phyloP scores from a whole-genome alignment of 2,113 vertebrate genomes.

The Nothoprocta perdicaria region DNA sequence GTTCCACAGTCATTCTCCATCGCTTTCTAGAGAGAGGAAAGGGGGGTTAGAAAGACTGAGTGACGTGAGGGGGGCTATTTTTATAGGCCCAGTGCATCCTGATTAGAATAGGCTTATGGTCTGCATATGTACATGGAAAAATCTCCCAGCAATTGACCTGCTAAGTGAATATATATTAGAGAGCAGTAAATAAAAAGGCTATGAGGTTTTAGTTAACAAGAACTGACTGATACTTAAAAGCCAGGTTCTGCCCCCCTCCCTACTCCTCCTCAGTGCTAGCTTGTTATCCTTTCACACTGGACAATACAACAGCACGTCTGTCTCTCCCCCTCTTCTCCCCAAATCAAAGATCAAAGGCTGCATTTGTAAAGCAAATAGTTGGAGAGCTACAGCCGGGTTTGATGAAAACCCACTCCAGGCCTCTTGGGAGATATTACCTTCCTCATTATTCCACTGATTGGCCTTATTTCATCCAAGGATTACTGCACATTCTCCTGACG shows the following conservation, averaged over 20 bases:
- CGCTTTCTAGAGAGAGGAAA: slow-evolving; percentile 51
- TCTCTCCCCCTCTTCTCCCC: slow-evolving; percentile 84
- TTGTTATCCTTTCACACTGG: slow-evolving; percentile 85
- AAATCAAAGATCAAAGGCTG: slow-evolving; percentile 99
- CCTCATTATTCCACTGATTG: slow-evolving; percentile 92
- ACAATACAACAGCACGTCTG: slow-evolving; percentile 79
- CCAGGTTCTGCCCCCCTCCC: slow-evolving; percentile 71
- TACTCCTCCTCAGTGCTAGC: slow-evolving; percentile 79
- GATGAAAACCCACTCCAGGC: slow-evolving; percentile 88
- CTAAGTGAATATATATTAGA: slow-evolving; percentile 68
- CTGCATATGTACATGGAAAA: slow-evolving; percentile 54
- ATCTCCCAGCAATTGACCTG: slow-evolving; percentile 70
- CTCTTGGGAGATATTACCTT: slow-evolving; percentile 91
- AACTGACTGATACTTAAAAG: slow-evolving; percentile 82
- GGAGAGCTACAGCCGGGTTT: slow-evolving; percentile 90
- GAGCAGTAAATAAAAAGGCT: slow-evolving; percentile 70
- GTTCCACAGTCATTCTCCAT: slow-evolving; percentile 56
- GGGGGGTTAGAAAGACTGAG: slow-evolving; percentile 48
- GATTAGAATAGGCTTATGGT: slow-evolving; percentile 46
- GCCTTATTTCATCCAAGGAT: slow-evolving; percentile 93
- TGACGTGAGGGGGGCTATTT: not conserved
- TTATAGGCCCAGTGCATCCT: slow-evolving; percentile 17
- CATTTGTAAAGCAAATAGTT: slow-evolving; percentile 99
- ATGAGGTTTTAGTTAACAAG: slow-evolving; percentile 70
- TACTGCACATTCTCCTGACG: slow-evolving; percentile 90